Evolutionary conservation across 2,888 invertebrate species (phyloP).

Genomic region (Thecophora atra): DNA sequence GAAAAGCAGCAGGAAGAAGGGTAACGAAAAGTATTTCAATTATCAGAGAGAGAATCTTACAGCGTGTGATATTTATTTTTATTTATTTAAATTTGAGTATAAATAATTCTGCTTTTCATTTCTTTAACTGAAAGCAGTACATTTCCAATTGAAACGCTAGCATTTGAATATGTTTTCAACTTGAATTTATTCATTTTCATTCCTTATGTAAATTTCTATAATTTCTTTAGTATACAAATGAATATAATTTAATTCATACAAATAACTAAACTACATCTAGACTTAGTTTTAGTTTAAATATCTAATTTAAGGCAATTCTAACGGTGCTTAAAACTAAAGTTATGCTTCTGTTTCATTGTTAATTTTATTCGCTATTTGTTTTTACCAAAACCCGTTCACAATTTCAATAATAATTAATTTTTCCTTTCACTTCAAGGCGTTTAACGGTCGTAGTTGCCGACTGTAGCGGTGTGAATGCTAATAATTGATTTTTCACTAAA

Average conservation of each 20-base stretch:
- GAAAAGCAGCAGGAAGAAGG: too few species aligned
- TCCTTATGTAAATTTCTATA: constrained; percentile 2
- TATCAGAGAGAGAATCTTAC: too few species aligned
- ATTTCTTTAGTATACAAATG: constrained; percentile 18
- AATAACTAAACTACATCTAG: constrained; percentile 12
- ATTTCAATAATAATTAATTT: neutral
- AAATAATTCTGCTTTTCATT: too few species aligned
- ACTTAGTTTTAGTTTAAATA: neutral
- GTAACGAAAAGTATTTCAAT: too few species aligned
- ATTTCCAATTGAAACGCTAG: too few species aligned
- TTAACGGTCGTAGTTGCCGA: constrained; percentile 21
- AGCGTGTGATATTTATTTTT: too few species aligned
- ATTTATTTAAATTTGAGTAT: too few species aligned
- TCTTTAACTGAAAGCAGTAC: too few species aligned
- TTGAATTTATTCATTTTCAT: constrained; percentile 13
- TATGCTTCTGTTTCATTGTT: constrained; percentile 12
- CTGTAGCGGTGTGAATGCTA: neutral
- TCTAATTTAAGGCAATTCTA: constrained; percentile 23
- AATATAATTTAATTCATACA: constrained; percentile 21
- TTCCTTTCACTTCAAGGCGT: neutral
- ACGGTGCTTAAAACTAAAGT: constrained; percentile 20
- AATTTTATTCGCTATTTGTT: neutral
- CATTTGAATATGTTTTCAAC: neutral
- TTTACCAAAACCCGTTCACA: constrained; percentile 18
- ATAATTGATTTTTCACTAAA: neutral